Percentiles rank a stretch among this genome's conserved stretches.
phyloP scores from a whole-genome alignment of 2,113 vertebrate genomes.

The Tretioscincus oriximinensis region DNA sequence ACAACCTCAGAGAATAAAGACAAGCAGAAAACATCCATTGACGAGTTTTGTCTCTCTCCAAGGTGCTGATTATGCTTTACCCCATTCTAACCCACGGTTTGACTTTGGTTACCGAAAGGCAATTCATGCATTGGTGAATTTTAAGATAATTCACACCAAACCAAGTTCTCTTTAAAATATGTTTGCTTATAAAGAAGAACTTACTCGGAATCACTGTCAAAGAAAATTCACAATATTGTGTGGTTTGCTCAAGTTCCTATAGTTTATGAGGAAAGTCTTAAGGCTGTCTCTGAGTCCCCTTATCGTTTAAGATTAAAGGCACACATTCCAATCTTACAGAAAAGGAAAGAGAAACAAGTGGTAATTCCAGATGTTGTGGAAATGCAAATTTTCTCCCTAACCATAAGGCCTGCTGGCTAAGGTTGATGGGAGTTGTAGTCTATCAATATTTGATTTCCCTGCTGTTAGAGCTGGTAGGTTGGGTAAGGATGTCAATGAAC shows the following conservation, averaged over 20 bases:
- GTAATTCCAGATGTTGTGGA: too few species aligned
- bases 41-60: slow-evolving; percentile 24
- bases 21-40: background rate
- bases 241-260: background rate
- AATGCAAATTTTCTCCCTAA: too few species aligned
- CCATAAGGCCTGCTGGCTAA: too few species aligned
- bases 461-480: background rate
- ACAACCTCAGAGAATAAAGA: background rate
- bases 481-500: background rate
- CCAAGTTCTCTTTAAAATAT: too few species aligned
- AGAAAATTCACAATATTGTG: background rate
- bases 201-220: background rate
- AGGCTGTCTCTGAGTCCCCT: too few species aligned
- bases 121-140: background rate
- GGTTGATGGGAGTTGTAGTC: too few species aligned
- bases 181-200: too few species aligned
- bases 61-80: slow-evolving; percentile 41
- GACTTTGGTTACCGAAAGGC: slow-evolving; percentile 23
- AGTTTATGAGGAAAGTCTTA: too few species aligned
- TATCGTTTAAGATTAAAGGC: too few species aligned
- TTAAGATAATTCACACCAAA: background rate
- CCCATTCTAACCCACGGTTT: background rate
- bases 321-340: background rate
- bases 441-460: too few species aligned
- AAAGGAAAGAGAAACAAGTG: too few species aligned